Evolutionary conservation across 2,113 vertebrate species (phyloP), one percentile per base, ranked within the genome.

Genomic region (Fulmarus glacialis): DNA sequence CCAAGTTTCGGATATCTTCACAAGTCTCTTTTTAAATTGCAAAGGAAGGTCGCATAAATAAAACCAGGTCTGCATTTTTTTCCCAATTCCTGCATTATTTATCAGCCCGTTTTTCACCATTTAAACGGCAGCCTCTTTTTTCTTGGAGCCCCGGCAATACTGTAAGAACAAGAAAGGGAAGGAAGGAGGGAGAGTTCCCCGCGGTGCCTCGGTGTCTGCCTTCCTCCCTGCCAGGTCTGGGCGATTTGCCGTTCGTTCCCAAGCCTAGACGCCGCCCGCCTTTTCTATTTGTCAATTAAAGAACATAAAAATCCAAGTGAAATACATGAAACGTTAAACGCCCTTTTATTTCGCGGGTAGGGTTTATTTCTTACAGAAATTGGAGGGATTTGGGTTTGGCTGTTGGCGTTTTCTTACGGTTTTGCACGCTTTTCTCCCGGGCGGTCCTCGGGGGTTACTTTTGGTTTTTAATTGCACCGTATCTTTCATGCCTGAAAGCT

Each of bases 311-410:
- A 16, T 18, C 43, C 10, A 6, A 81, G 9, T 4, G 59, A 85
- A 85, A 70, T 2, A 12, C n/a, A 4, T 0, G 6, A 59, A 62
- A 50, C 0, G 0, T n/a, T 18, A 70, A 62, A 16, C 5, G 3
- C 7, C 22, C 9, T 79, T 90, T 67, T 56, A 64, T 84, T 87
- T 89, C 1, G 2, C 1, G 3, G 34, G 18, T 17, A 15, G 16
- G 5, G 5, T 73, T 92, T 53, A 64, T 95, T 94, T 83, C 50
- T 26, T 38, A 11, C 0, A 66, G 36, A 80, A 81, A 77, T 2
- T 1, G 12, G 15, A 53, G 42, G 17, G 12, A 8, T 82, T 84
- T 24, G 9, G 12, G 8, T 40, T 66, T 42, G n/a, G 8, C 21
- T 27, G 6, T 4, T 70, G 66, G 27, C 4, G 0, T 53, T 90